Evolutionary conservation across 1,140 invertebrate genomes (phyloP).

Genomic region (Saxidomus purpurata): DNA sequence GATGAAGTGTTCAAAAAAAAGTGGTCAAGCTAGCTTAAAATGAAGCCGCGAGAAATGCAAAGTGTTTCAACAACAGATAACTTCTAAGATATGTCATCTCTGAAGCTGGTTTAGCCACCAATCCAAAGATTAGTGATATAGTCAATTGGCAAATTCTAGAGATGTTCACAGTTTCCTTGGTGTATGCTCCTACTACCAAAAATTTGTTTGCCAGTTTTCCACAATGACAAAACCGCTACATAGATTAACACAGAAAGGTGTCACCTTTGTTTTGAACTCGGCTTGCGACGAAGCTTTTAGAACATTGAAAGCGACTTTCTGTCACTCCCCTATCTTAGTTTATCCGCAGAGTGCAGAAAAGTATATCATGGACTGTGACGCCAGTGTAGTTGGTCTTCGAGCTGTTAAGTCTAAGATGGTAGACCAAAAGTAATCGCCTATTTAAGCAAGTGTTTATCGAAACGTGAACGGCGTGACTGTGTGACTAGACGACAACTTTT

Average conservation of each 20-base stretch:
- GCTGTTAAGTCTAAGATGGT: slow-evolving; percentile 13
- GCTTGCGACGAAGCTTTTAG: not conserved
- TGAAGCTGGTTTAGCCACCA: too few species aligned
- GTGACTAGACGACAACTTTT: too few species aligned
- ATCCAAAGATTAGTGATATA: too few species aligned
- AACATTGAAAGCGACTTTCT: not conserved
- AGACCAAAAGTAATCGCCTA: slow-evolving; percentile 16
- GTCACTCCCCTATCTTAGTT: not conserved
- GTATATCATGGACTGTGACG: not conserved
- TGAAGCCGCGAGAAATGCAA: too few species aligned
- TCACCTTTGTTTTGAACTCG: not conserved
- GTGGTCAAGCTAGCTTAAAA: too few species aligned
- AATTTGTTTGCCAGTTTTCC: not conserved
- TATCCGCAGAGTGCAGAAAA: not conserved
- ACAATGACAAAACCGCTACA: not conserved
- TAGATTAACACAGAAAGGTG: not conserved
- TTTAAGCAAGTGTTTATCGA: slow-evolving; percentile 12
- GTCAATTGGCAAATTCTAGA: too few species aligned
- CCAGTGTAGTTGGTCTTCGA: slow-evolving; percentile 17
- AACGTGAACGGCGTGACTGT: slow-evolving; percentile 28
- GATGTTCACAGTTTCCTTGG: too few species aligned
- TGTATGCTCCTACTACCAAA: not conserved
- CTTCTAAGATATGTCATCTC: too few species aligned
- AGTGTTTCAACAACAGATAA: too few species aligned
- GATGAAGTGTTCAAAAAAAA: too few species aligned